These are phyloP conservation scores for Benitochromis conjunctus DNA, from an alignment of 2,113 vertebrate genomes.

Conservation along the genomic window DNA sequence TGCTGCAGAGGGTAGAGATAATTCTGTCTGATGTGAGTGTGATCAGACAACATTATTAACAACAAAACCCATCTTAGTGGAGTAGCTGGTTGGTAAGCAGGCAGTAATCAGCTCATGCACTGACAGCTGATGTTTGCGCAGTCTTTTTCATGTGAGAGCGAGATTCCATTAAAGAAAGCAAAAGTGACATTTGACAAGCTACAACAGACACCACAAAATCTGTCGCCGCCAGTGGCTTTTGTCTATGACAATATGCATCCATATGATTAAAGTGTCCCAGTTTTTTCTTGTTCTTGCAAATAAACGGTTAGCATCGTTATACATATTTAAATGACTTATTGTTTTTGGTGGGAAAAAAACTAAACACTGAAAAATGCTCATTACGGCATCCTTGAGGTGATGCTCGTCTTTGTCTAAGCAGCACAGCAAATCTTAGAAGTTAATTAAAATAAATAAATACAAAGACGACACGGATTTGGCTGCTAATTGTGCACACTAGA, in stretches of 20 bases:
- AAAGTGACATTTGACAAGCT: not conserved
- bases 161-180: not conserved
- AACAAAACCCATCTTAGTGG: not conserved
- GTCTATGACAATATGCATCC: not conserved
- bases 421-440: not conserved
- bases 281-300: not conserved
- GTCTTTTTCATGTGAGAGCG: not conserved
- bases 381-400: not conserved
- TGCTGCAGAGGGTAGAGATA: not conserved
- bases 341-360: not conserved
- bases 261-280: not conserved
- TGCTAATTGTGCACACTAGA: not conserved
- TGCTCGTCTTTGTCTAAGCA: not conserved
- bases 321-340: not conserved
- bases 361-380: not conserved
- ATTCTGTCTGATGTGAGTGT: not conserved
- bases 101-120: not conserved
- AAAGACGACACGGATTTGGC: not conserved
- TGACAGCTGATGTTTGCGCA: not conserved
- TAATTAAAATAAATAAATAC: not conserved
- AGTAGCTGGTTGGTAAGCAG: not conserved
- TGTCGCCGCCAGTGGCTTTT: not conserved
- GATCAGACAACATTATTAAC: constrained; percentile 30
- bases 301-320: not conserved
- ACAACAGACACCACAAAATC: not conserved